Conservation (phyloP, 2,113 vertebrate genomes). For the Tauraco erythrolophus region DNA sequence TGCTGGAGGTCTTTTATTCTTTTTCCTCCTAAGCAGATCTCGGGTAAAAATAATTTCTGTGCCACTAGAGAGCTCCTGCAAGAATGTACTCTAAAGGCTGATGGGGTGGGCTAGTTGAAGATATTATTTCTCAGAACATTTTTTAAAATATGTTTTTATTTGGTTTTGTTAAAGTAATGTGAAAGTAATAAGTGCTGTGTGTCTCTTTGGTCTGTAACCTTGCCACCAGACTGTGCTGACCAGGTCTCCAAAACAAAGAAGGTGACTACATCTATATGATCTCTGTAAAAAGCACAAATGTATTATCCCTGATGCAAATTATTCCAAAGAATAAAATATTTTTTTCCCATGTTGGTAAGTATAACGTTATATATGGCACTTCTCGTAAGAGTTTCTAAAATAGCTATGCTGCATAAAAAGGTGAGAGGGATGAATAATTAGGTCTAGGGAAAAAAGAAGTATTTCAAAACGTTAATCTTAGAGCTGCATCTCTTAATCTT, state of each 20-base stretch:
- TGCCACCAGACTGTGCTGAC: not conserved
- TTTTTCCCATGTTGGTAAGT: not conserved
- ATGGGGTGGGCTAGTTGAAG: not conserved
- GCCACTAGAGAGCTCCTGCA: not conserved
- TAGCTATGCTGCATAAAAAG: not conserved
- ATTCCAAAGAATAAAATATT: not conserved
- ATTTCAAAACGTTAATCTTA: not conserved
- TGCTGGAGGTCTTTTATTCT: slow-evolving; percentile 5
- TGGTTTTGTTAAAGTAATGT: not conserved
- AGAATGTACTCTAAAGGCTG: not conserved
- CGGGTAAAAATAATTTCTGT: slow-evolving; percentile 10
- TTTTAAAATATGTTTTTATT: not conserved
- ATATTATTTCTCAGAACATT: not conserved
- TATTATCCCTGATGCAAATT: not conserved
- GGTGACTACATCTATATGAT: not conserved
- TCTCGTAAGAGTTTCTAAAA: not conserved
- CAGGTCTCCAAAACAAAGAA: not conserved
- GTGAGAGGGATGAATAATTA: not conserved
- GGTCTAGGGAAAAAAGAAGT: not conserved
- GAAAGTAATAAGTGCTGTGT: not conserved
- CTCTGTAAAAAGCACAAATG: not conserved
- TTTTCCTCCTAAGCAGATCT: not conserved
- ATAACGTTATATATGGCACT: not conserved
- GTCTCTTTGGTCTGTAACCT: not conserved
- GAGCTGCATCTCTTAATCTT: too few species aligned